Evolutionary conservation across 2,113 vertebrate species (phyloP).

Genomic region (Alligator mississippiensis): DNA sequence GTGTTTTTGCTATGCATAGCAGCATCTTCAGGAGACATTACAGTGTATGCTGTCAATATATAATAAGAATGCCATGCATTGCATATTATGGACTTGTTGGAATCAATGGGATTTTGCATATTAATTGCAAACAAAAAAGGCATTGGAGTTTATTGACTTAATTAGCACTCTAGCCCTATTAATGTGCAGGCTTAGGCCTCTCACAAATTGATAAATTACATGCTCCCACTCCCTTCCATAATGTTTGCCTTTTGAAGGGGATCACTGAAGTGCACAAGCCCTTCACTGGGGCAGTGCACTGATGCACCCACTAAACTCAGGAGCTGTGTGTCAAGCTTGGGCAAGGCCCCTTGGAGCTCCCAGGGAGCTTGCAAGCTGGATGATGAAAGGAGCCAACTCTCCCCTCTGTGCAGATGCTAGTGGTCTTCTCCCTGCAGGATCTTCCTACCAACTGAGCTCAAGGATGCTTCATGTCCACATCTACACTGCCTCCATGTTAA

Average conservation of each 20-base stretch:
- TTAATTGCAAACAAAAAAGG: conserved; percentile 63
- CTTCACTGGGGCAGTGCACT: background rate
- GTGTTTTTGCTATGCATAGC: conserved; percentile 40
- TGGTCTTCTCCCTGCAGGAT: background rate
- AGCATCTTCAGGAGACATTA: conserved; percentile 28
- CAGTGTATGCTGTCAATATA: conserved; percentile 21
- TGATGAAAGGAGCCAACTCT: background rate
- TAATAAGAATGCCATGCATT: conserved; percentile 32
- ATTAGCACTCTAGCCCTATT: conserved; percentile 54
- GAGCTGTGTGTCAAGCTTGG: too few relatives aligned
- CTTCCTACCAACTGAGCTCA: background rate
- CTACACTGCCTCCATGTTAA: too few relatives aligned
- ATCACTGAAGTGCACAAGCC: background rate
- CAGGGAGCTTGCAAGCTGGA: background rate
- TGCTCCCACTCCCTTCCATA: conserved; percentile 12
- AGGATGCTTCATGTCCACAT: background rate
- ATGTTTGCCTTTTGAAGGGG: conserved; percentile 28
- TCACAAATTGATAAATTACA: conserved; percentile 35
- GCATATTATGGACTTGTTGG: conserved; percentile 42
- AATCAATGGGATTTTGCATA: conserved; percentile 72
- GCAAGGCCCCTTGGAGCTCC: background rate
- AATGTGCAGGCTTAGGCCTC: conserved; percentile 42
- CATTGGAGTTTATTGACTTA: conserved; percentile 66
- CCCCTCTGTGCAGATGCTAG: background rate
- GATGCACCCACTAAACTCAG: background rate